phyloP scores from a whole-genome alignment of 1,140 invertebrate genomes.

The Ptiloglossa arizonensis region DNA sequence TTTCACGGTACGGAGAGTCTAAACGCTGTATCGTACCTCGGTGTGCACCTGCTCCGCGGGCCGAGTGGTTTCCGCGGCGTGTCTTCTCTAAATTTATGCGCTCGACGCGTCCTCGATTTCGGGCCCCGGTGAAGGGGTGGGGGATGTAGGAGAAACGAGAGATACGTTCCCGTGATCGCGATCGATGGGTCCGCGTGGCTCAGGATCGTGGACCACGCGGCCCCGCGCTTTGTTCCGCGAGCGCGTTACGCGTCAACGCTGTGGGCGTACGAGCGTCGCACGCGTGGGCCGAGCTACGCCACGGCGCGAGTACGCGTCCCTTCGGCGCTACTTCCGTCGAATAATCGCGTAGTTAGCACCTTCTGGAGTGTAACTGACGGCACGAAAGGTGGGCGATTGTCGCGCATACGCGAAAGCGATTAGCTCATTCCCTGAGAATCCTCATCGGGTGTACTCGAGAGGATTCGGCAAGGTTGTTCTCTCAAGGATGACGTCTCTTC shows the following conservation, averaged over 20 bases:
- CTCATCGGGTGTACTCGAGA: too few relatives aligned
- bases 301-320: slow-evolving; percentile 28
- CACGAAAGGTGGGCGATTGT: background rate
- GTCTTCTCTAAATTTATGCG: background rate
- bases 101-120: background rate
- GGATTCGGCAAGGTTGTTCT: too few relatives aligned
- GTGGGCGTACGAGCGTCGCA: background rate
- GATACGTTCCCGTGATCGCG: background rate
- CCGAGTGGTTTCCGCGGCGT: background rate
- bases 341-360: slow-evolving; percentile 6
- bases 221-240: slow-evolving; percentile 12
- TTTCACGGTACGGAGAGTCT: background rate
- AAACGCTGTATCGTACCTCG: slow-evolving; percentile 22
- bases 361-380: background rate
- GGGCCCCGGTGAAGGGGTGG: background rate
- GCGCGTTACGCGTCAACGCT: background rate
- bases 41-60: slow-evolving; percentile 42
- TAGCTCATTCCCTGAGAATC: background rate
- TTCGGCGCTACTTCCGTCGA: slow-evolving; percentile 24
- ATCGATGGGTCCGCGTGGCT: background rate
- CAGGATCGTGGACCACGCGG: background rate
- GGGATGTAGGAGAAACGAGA: too few relatives aligned
- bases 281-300: background rate
- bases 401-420: background rate
- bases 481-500: too few relatives aligned